phyloP scores from a whole-genome alignment of 1,140 invertebrate species.

The Drosophila cardini region DNA sequence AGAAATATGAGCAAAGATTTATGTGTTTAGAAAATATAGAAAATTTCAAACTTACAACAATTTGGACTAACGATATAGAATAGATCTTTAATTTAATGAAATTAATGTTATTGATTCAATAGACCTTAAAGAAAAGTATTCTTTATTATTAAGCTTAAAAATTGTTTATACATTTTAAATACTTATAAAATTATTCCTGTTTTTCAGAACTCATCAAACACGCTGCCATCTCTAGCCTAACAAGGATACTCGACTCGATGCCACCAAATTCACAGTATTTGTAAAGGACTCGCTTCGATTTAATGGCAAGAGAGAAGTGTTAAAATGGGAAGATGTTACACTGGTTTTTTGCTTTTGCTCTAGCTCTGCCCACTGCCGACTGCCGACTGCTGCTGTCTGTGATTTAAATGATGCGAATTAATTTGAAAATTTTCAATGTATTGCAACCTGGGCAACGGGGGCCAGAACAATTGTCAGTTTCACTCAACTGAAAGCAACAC shows the following conservation, averaged over 20 bases:
- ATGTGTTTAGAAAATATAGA: too few species aligned
- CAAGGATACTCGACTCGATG: conserved; percentile 13
- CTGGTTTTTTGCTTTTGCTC: conserved; percentile 2
- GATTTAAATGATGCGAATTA: conserved; percentile 82
- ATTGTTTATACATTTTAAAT: too few species aligned
- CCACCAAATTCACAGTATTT: conserved; percentile 17
- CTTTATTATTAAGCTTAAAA: too few species aligned
- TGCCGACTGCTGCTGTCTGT: conserved; percentile 38
- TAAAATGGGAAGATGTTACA: conserved; percentile 10
- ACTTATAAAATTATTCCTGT: too few species aligned
- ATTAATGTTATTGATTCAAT: too few species aligned
- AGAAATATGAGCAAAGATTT: too few species aligned
- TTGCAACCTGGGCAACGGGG: conserved; percentile 37
- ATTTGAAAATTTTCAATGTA: conserved; percentile 68
- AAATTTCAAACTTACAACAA: too few species aligned
- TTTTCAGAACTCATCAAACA: not conserved
- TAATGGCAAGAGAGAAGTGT: conserved; percentile 17
- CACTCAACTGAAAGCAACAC: conserved; percentile 18
- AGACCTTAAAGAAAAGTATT: too few species aligned
- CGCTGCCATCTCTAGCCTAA: conserved; percentile 22
- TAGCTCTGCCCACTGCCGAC: too few species aligned
- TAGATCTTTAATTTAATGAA: too few species aligned
- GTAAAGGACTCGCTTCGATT: conserved; percentile 54
- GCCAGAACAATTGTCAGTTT: conserved; percentile 34
- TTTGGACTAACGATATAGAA: too few species aligned